Evolutionary conservation across 2,888 invertebrate species (phyloP), one percentile per base, ranked within the genome.

Genomic region (Mimachlamys varia): DNA sequence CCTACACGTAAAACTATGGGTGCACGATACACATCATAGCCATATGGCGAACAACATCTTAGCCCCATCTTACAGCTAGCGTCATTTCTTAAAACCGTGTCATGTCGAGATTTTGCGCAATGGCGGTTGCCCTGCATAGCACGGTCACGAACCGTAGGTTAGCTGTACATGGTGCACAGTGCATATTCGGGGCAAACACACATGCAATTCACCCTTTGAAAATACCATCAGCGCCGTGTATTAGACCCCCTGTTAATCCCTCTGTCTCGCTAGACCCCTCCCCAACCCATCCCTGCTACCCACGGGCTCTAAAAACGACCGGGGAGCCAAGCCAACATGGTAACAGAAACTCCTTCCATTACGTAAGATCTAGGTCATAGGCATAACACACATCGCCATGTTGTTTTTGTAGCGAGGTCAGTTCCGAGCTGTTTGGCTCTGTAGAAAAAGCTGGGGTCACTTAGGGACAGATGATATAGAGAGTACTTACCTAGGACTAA

Each of bases 351-450:
- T 10, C 76, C 0, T 33, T 76, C 76, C 76, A 76, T 76, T 76
- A 76, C 76, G 33, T 76, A 76, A 76, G 76, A 76, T 33, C 27
- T 76, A 15, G 76, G 76, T 76, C 76, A 76, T n/a, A 58, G 22
- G 58, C 58, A 58, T 58, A 58, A 58, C 76, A 76, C 76, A 76
- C 33, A 27, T 76, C 76, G 76, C 76, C 76, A 76, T 76, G 76
- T 76, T 76, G 76, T 76, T 76, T 76, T 76, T 76, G 76, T 76
- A 76, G 76, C 76, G 76, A 76, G 76, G 76, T 76, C 76, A 76
- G 76, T 33, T 27, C 76, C 12, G 12, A 76, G 13, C 5, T 33
- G 27, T 33, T 76, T 3, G 19, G 76, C 17, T 76, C 13, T 33
- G 58, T 22, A 0, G 58, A 58, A 58, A 27, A 76, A 33, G 76